These are phyloP conservation scores for Patella caerulea DNA, from an alignment of 2,888 invertebrate species.

Conservation along the genomic window DNA sequence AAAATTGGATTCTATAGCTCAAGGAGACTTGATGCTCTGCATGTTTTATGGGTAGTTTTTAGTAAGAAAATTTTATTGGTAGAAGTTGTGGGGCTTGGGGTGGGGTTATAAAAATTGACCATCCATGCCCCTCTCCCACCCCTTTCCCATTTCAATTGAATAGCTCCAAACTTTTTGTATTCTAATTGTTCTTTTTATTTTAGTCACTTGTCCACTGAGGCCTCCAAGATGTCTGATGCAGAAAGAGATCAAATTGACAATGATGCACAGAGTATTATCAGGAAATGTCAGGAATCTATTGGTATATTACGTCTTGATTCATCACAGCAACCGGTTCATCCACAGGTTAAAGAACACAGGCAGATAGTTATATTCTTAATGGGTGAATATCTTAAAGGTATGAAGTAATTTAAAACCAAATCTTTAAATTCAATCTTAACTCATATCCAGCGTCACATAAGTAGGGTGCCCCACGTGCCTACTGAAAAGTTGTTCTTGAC, in stretches of 20 bases:
- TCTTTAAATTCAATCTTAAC: no score
- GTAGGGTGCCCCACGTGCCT: no score
- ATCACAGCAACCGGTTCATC: slow-evolving; percentile 54
- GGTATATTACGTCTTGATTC: slow-evolving; percentile 82
- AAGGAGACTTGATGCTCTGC: no score
- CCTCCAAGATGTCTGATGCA: slow-evolving; percentile 82
- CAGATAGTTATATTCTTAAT: slow-evolving; percentile 83
- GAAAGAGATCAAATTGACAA: slow-evolving; percentile 90
- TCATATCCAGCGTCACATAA: no score
- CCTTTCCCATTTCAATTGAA: no score
- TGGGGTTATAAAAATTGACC: no score
- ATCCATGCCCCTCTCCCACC: no score
- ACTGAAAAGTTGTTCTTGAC: no score
- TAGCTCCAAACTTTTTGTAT: background rate
- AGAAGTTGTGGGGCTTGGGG: no score
- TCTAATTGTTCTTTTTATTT: slow-evolving; percentile 28
- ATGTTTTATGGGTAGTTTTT: no score
- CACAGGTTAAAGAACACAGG: slow-evolving; percentile 84
- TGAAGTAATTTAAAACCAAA: slow-evolving; percentile 1
- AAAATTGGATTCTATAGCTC: no score
- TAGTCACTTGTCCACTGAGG: slow-evolving; percentile 73
- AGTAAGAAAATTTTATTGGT: no score
- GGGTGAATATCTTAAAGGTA: slow-evolving; percentile 83
- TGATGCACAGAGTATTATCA: slow-evolving; percentile 87
- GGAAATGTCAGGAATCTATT: slow-evolving; percentile 83